phyloP scores from a whole-genome alignment of 2,113 vertebrate species.

The Larimichthys polyactis region DNA sequence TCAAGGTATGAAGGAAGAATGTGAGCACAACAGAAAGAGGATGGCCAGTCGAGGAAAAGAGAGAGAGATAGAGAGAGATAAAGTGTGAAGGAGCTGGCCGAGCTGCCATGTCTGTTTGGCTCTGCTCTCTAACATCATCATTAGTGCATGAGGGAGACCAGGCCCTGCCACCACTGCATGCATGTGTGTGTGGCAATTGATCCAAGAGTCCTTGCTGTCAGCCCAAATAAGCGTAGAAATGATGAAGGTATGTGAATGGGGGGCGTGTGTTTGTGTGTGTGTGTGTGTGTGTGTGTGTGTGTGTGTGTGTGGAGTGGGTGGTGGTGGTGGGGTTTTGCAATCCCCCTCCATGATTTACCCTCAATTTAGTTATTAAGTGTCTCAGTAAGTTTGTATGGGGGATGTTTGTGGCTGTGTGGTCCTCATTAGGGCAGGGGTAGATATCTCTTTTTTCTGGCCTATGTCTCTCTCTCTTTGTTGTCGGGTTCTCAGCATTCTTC shows the following conservation, averaged over 20 bases:
- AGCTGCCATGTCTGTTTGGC: conserved; percentile 18
- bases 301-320: not conserved
- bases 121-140: conserved; percentile 70
- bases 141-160: conserved; percentile 77
- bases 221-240: conserved; percentile 51
- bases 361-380: conserved; percentile 75
- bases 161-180: conserved; percentile 47
- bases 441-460: conserved; percentile 26
- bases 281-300: too few relatives aligned
- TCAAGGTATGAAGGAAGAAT: conserved; percentile 9
- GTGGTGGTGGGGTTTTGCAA: conserved; percentile 53
- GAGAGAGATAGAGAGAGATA: conserved; percentile 4
- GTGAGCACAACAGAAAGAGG: not conserved
- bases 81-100: conserved; percentile 8
- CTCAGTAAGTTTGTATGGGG: conserved; percentile 42
- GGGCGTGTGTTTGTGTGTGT: too few relatives aligned
- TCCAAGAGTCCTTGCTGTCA: conserved; percentile 61
- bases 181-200: conserved; percentile 56
- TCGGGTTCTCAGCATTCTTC: conserved; percentile 46
- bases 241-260: conserved; percentile 50
- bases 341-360: conserved; percentile 58
- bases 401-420: conserved; percentile 79
- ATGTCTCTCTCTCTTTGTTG: conserved; percentile 17
- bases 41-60: not conserved
- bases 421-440: conserved; percentile 62